A percentile compares a stretch with the other conserved stretches of the same genome.
Conservation (phyloP, 2,113 vertebrate species). For the Nesoenas mayeri region DNA sequence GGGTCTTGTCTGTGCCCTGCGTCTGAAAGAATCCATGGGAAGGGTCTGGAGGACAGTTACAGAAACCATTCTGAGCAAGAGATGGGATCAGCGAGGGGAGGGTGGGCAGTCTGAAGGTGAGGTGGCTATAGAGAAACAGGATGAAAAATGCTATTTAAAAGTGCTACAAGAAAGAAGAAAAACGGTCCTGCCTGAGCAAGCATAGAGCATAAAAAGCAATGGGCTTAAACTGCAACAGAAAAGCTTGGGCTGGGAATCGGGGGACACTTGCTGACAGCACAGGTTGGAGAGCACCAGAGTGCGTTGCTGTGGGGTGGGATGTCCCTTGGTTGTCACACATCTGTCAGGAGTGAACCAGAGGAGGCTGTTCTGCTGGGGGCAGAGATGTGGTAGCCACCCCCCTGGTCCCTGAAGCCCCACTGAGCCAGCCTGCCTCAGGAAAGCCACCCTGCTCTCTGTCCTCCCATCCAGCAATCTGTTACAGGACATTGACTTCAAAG, state of each 20-base stretch:
- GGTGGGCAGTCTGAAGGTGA: not conserved
- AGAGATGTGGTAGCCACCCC: rapidly evolving
- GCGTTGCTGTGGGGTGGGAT: not conserved
- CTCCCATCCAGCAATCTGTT: not conserved
- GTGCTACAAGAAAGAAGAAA: not conserved
- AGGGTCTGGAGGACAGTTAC: not conserved
- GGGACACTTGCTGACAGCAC: not conserved
- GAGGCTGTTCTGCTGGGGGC: not conserved
- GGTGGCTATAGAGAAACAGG: not conserved
- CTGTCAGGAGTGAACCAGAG: not conserved
- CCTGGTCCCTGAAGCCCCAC: not conserved
- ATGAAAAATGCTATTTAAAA: not conserved
- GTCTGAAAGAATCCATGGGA: not conserved
- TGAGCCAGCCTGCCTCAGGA: not conserved
- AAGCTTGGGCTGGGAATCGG: not conserved
- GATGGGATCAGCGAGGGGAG: not conserved
- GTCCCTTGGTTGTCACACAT: not conserved
- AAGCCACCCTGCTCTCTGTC: not conserved
- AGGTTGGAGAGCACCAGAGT: not conserved
- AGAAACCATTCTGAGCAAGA: not conserved
- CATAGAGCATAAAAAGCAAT: not conserved
- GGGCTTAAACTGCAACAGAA: not conserved
- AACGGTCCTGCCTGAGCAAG: not conserved
- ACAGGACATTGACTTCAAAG: slow-evolving; percentile 22
- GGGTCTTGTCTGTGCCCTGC: not conserved